These are phyloP conservation scores for Dermolepida albohirtum DNA, from an alignment of 2,888 invertebrate genomes.

Conservation along the genomic window DNA sequence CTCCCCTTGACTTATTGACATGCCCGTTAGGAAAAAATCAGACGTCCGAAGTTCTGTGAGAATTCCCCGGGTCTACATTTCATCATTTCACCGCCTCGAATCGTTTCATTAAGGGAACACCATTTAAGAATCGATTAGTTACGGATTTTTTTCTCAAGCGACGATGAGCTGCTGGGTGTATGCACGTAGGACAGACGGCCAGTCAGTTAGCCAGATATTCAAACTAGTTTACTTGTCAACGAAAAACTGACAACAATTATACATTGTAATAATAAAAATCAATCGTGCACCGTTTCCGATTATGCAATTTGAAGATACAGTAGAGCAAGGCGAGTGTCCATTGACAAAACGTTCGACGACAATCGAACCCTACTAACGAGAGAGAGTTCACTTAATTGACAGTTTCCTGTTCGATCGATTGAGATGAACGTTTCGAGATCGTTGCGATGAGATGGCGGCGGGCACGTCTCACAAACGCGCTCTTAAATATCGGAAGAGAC, in stretches of 20 bases:
- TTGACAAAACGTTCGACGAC: conserved; percentile 33
- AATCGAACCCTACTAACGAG: conserved; percentile 30
- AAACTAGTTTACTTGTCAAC: conserved; percentile 28
- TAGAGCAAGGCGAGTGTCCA: background rate
- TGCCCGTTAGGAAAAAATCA: no score
- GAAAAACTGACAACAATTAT: conserved; percentile 23
- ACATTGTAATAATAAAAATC: conserved; percentile 9
- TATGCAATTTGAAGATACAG: conserved; percentile 19
- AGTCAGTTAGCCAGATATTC: conserved; percentile 1
- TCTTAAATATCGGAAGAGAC: conserved; percentile 32
- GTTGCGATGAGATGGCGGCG: background rate
- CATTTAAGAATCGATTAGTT: conserved; percentile 30
- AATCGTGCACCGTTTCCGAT: conserved; percentile 30
- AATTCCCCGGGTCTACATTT: conserved; percentile 5
- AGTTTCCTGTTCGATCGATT: conserved; percentile 36
- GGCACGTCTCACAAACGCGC: conserved; percentile 25
- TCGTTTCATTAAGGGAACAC: conserved; percentile 6
- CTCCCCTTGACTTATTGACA: no score
- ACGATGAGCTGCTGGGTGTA: no score
- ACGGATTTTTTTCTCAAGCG: conserved; percentile 5
- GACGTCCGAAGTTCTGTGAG: no score
- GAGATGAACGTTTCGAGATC: conserved; percentile 34
- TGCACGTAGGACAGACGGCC: no score
- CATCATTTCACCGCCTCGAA: conserved; percentile 4
- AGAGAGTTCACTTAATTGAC: conserved; percentile 32